Percentiles rank a stretch among this genome's conserved stretches.
Conservation (phyloP, 2,797 vertebrate genomes). For the Pagetopsis macropterus region DNA sequence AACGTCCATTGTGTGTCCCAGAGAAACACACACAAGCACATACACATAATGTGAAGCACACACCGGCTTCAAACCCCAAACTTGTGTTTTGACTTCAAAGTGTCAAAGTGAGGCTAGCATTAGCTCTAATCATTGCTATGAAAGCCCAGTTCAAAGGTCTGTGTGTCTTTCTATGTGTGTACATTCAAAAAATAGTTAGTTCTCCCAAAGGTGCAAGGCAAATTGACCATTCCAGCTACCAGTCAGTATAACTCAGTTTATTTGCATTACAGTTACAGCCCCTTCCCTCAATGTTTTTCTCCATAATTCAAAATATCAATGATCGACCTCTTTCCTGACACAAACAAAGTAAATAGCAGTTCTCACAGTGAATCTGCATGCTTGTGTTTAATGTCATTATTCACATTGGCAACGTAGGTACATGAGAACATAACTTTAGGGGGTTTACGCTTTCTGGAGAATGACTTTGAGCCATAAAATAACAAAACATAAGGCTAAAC, state of each 20-base stretch:
- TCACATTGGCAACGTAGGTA: constrained; percentile 52
- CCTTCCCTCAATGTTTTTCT: constrained; percentile 47
- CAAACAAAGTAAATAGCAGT: constrained; percentile 43
- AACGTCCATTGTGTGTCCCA: constrained; percentile 36
- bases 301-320: constrained; percentile 62
- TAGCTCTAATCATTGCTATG: constrained; percentile 58
- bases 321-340: constrained; percentile 41
- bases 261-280: constrained; percentile 46
- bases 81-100: constrained; percentile 67
- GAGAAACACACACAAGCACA: constrained; percentile 20
- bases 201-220: constrained; percentile 40
- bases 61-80: constrained; percentile 35
- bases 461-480: constrained; percentile 60
- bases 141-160: constrained; percentile 73
- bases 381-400: constrained; percentile 52
- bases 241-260: constrained; percentile 46
- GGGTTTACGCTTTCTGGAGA: constrained; percentile 36
- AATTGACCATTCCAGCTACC: constrained; percentile 35
- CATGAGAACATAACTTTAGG: constrained; percentile 55
- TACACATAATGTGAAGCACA: constrained; percentile 2
- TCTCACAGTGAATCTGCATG: constrained; percentile 64
- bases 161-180: constrained; percentile 35
- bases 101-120: constrained; percentile 51
- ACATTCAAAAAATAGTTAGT: constrained; percentile 25
- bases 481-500: constrained; percentile 63